A percentile compares a stretch with the other conserved stretches of the same genome.
Conservation (phyloP, 2,888 invertebrate genomes). For the Petrolisthes manimaculis region DNA sequence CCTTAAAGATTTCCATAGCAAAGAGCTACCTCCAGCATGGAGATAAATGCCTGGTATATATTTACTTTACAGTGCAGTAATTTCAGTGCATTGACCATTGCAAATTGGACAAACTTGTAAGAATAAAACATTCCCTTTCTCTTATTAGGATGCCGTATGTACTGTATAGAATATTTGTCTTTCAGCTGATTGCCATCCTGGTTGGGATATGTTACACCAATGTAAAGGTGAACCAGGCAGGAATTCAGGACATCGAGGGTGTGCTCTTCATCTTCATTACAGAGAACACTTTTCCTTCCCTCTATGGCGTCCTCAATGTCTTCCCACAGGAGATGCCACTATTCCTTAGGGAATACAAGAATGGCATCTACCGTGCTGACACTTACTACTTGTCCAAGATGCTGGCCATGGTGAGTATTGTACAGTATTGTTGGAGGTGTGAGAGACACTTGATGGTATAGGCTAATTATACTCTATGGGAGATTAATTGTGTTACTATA, state of each 20-base stretch:
- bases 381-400: constrained; percentile 86
- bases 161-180: not conserved
- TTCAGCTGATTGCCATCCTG: constrained; percentile 77
- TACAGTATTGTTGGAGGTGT: not conserved
- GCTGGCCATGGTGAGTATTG: constrained; percentile 79
- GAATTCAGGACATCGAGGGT: constrained; percentile 89
- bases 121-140: not conserved
- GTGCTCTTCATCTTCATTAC: constrained; percentile 88
- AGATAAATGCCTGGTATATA: too few relatives aligned
- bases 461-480: too few relatives aligned
- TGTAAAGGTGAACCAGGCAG: constrained; percentile 79
- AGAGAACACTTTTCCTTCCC: constrained; percentile 90
- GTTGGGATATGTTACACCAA: constrained; percentile 88
- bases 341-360: constrained; percentile 83
- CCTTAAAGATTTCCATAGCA: too few relatives aligned
- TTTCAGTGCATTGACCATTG: not conserved
- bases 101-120: not conserved
- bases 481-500: too few relatives aligned
- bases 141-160: not conserved
- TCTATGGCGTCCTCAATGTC: constrained; percentile 89
- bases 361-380: constrained; percentile 84
- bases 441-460: too few relatives aligned
- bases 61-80: too few relatives aligned
- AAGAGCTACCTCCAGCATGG: too few relatives aligned
- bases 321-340: constrained; percentile 86